phyloP scores from a whole-genome alignment of 2,797 vertebrate species.

The Allobates femoralis region DNA sequence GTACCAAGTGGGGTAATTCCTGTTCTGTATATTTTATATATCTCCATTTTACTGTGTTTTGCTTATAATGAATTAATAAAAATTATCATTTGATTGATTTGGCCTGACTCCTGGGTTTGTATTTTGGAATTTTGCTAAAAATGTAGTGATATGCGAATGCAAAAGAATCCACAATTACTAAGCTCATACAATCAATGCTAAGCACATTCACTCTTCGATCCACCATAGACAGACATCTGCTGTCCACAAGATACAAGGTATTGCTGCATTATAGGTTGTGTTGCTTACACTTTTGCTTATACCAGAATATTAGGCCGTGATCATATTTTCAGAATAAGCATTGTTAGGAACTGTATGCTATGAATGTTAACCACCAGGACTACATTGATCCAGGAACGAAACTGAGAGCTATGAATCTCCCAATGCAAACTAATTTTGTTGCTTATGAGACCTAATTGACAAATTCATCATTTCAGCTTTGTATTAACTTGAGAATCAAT shows the following conservation, averaged over 20 bases:
- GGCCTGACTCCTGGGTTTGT: too few species aligned
- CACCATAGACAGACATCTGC: not conserved
- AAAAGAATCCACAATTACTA: not conserved
- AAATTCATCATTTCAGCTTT: conserved; percentile 32
- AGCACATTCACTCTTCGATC: not conserved
- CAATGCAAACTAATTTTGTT: conserved; percentile 13
- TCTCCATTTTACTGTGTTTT: too few species aligned
- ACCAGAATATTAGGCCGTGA: not conserved
- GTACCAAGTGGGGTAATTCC: too few species aligned
- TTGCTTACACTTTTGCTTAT: conserved; percentile 4
- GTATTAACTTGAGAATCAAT: conserved; percentile 18
- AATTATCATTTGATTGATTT: too few species aligned
- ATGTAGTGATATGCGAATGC: not conserved
- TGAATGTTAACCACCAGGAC: conserved; percentile 24
- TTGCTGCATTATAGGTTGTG: not conserved
- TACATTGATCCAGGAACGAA: not conserved
- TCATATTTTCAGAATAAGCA: conserved; percentile 34
- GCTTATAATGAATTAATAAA: too few species aligned
- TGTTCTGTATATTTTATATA: too few species aligned
- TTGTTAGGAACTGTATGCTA: conserved; percentile 19
- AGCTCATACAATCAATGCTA: conserved; percentile 10
- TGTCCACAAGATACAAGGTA: conserved; percentile 6
- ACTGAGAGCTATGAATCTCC: not conserved
- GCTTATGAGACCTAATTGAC: conserved; percentile 41
- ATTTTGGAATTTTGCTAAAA: too few species aligned